Conservation (phyloP, 2,113 vertebrate species). For the Ictalurus furcatus region DNA sequence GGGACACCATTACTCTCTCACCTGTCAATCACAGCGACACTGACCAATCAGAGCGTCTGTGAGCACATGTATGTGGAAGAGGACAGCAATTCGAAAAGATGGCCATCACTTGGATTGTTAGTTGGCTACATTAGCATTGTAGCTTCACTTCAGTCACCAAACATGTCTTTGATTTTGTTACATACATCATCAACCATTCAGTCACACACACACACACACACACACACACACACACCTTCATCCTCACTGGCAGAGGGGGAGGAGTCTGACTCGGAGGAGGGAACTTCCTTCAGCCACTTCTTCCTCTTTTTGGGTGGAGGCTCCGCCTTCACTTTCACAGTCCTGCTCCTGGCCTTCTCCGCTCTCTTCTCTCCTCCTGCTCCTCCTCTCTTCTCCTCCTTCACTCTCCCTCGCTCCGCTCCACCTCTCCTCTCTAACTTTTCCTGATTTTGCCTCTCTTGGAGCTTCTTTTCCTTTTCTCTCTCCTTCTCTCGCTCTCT, state of each 20-base stretch:
- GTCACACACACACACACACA: slow-evolving; percentile 17
- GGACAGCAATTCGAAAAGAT: background rate
- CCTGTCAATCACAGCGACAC: background rate
- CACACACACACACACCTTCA: slow-evolving; percentile 72
- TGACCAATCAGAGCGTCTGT: background rate
- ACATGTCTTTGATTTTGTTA: background rate
- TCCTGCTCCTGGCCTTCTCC: slow-evolving; percentile 72
- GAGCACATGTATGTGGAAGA: background rate
- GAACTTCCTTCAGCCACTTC: slow-evolving; percentile 88
- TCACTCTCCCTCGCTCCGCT: slow-evolving; percentile 65
- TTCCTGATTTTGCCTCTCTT: slow-evolving; percentile 62
- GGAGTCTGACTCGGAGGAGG: slow-evolving; percentile 85
- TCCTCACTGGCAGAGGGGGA: slow-evolving; percentile 82
- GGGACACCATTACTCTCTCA: background rate
- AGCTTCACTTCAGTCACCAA: background rate
- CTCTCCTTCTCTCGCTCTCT: slow-evolving; percentile 56
- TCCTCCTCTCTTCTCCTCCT: slow-evolving; percentile 69
- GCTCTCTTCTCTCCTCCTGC: slow-evolving; percentile 63
- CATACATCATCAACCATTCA: slow-evolving; percentile 80
- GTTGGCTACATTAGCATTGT: background rate
- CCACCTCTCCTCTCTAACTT: slow-evolving; percentile 66
- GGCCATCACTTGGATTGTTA: background rate
- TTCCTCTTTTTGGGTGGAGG: slow-evolving; percentile 93
- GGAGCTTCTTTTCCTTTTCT: slow-evolving; percentile 68
- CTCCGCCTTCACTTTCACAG: slow-evolving; percentile 83